Evolutionary conservation across 2,888 invertebrate species (phyloP), one percentile per base, ranked within the genome.

Genomic region (Cerceris ruficornis): DNA sequence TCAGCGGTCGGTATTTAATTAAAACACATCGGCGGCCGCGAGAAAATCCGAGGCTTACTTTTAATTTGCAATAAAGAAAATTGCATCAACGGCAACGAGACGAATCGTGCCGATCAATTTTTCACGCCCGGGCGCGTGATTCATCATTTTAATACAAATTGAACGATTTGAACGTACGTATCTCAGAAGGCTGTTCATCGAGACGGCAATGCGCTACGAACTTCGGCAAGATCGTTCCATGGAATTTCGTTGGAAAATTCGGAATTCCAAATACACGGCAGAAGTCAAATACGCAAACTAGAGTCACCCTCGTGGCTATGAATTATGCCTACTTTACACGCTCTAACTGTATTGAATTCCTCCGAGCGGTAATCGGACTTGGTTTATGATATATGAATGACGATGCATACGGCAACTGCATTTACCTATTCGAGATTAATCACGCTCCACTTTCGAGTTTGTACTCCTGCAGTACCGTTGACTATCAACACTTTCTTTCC

Each of bases 21-120:
- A 59, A 59, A 59, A 59, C 15, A 57, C 57, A 17, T 46, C 6
- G 28, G n/a, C 28, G 11, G 6, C 6, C 54, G 15, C 13, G n/a
- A n/a, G 15, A 9, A 54, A 15, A 9, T 8, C 46, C 15, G 14
- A 28, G 52, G n/a, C 42, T 61, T 61, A 55, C 50, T 50, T 52
- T 61, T n/a, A 11, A 43, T 8, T 15, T 2, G 42, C 11, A 11
- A 43, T 13, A 50, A 65, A 52, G 65, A 11, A 46, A 11, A 46
- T 46, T 46, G 49, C 50, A 69, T 28, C 55, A 46, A 13, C 41
- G 15, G 41, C 17, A 41, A n/a, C 28, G 60, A 69, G 42, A 57
- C 28, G n/a, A 9, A 69, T 73, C 68, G 55, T 9, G 4, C 11
- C 57, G 49, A 64, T 57, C 49, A 39, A 64, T 70, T 43, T 15